phyloP scores from a whole-genome alignment of 1,140 invertebrate species.

The Fopius arisanus region DNA sequence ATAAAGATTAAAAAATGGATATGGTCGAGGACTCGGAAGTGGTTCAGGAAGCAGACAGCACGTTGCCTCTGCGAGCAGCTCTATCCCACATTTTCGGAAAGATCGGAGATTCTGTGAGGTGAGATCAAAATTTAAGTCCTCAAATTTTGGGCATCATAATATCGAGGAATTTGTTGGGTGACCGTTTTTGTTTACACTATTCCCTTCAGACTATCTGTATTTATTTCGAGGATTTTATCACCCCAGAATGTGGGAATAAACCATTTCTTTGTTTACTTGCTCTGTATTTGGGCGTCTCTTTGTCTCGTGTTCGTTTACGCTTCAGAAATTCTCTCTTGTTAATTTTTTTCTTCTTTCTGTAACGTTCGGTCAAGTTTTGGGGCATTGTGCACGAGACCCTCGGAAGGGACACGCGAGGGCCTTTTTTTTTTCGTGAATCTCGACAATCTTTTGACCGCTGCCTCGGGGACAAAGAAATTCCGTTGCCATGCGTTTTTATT shows the following conservation, averaged over 20 bases:
- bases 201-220: neutral
- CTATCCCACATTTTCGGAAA: neutral
- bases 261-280: neutral
- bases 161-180: neutral
- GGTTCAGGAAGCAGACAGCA: neutral
- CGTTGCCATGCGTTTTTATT: neutral
- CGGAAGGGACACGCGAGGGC: slow-evolving; percentile 16
- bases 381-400: slow-evolving; percentile 32
- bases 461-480: slow-evolving; percentile 19
- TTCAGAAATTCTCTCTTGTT: slow-evolving; percentile 4
- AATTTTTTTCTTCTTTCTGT: slow-evolving; percentile 19
- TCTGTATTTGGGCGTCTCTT: neutral
- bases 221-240: neutral
- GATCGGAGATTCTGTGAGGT: neutral
- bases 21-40: neutral
- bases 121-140: neutral
- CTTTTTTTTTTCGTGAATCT: neutral
- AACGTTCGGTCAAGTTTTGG: slow-evolving; percentile 29
- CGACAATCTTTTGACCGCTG: neutral
- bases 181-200: neutral
- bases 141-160: neutral
- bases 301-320: neutral
- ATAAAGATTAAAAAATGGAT: too few species aligned
- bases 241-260: neutral
- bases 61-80: neutral